A percentile compares a stretch with the other conserved stretches of the same genome.
Conservation (phyloP, 2,113 vertebrate genomes). For the Heptranchias perlo region DNA sequence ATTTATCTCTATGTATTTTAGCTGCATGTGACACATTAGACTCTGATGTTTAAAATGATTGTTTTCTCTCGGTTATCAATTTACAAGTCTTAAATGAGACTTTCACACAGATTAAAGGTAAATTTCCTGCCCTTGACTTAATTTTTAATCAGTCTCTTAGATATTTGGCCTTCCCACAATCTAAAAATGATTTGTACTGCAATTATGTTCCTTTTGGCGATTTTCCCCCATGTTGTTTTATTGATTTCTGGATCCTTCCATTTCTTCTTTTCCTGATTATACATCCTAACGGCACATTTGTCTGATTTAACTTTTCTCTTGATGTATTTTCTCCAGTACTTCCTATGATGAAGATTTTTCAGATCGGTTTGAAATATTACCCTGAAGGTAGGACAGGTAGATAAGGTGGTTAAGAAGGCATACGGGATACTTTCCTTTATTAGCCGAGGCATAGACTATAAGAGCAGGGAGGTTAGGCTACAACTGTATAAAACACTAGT, state of each 20-base stretch:
- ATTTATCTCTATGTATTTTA: not conserved
- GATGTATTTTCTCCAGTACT: not conserved
- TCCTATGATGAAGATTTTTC: not conserved
- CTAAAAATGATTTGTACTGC: not conserved
- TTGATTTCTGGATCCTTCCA: not conserved
- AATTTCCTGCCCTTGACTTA: not conserved
- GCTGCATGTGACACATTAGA: not conserved
- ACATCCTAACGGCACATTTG: not conserved
- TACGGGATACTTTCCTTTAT: no score
- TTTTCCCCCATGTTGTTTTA: not conserved
- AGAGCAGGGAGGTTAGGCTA: no score
- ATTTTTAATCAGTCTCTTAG: not conserved
- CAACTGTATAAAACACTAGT: no score
- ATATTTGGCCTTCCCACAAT: not conserved
- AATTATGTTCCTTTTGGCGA: not conserved
- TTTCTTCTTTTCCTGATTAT: not conserved
- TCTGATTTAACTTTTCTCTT: not conserved
- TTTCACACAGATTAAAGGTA: not conserved
- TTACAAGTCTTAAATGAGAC: not conserved
- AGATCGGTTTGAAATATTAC: not conserved
- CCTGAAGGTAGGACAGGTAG: no score
- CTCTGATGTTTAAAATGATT: not conserved
- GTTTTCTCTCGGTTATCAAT: not conserved
- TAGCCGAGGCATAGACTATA: no score
- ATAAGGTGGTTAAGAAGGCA: no score